Evolutionary conservation across 2,797 vertebrate genomes (phyloP).

Genomic region (Poeciliopsis gracilis): DNA sequence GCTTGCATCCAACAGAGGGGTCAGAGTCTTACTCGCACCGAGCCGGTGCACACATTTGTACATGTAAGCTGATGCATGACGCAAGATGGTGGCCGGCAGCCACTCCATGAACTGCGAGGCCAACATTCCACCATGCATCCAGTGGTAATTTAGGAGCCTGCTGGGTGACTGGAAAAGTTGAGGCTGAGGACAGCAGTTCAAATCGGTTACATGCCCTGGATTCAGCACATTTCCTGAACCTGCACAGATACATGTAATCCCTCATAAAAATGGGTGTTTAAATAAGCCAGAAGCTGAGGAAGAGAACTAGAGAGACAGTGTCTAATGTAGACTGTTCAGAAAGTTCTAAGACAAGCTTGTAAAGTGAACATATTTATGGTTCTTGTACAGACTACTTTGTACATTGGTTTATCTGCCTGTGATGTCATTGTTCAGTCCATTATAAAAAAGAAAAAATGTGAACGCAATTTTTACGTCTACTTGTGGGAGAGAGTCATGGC

Average conservation of each 20-base stretch:
- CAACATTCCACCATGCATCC: slow-evolving; percentile 68
- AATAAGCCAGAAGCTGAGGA: slow-evolving; percentile 9
- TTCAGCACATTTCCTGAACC: slow-evolving; percentile 29
- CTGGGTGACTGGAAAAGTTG: slow-evolving; percentile 44
- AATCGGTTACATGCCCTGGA: slow-evolving; percentile 36
- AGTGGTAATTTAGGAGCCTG: slow-evolving; percentile 66
- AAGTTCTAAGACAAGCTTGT: slow-evolving; percentile 54
- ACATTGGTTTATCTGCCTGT: slow-evolving; percentile 59
- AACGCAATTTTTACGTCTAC: slow-evolving; percentile 46
- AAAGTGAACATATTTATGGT: slow-evolving; percentile 40
- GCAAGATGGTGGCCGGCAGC: slow-evolving; percentile 45
- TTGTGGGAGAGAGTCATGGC: slow-evolving; percentile 15
- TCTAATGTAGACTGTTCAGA: background rate
- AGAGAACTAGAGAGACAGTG: background rate
- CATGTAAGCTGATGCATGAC: slow-evolving; percentile 52
- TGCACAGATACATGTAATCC: slow-evolving; percentile 3
- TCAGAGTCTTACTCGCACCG: slow-evolving; percentile 41
- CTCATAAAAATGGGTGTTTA: slow-evolving; percentile 16
- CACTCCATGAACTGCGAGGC: slow-evolving; percentile 61
- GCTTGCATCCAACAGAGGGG: slow-evolving; percentile 40
- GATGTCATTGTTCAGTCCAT: slow-evolving; percentile 57
- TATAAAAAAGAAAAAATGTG: slow-evolving; percentile 62
- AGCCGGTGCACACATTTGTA: slow-evolving; percentile 45
- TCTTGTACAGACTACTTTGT: slow-evolving; percentile 31
- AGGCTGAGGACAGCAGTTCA: slow-evolving; percentile 47